Percentiles rank a stretch among this genome's conserved stretches.
These are phyloP conservation scores for Phengaris alcon DNA, from an alignment of 2,888 invertebrate genomes.

Conservation along the genomic window DNA sequence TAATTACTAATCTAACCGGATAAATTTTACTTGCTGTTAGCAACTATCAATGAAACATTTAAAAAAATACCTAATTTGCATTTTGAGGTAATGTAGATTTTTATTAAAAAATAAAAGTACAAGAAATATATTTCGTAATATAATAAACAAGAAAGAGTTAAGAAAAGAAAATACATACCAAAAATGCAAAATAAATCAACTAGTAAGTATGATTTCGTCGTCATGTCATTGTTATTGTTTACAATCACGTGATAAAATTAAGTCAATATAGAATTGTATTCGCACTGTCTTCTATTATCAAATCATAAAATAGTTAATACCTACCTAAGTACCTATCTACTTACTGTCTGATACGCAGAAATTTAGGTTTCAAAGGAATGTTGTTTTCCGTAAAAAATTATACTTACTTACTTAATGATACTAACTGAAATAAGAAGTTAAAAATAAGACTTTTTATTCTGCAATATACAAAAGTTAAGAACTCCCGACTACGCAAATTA, in stretches of 20 bases:
- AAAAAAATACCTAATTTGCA: neutral
- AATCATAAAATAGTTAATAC: conserved; percentile 14
- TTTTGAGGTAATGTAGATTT: neutral
- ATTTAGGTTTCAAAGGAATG: neutral
- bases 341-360: neutral
- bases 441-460: no score
- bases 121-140: no score
- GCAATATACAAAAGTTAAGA: no score
- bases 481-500: no score
- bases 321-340: neutral
- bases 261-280: neutral
- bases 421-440: no score
- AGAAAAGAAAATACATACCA: no score
- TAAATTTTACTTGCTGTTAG: no score
- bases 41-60: neutral
- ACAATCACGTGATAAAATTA: conserved; percentile 9
- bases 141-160: no score
- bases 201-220: neutral
- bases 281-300: neutral
- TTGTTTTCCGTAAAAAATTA: neutral
- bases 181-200: neutral
- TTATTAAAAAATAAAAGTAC: neutral
- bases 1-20: no score
- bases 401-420: neutral
- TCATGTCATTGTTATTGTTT: neutral